These are phyloP conservation scores for Aphidius gifuensis DNA, from an alignment of 1,140 invertebrate genomes.

Conservation along the genomic window DNA sequence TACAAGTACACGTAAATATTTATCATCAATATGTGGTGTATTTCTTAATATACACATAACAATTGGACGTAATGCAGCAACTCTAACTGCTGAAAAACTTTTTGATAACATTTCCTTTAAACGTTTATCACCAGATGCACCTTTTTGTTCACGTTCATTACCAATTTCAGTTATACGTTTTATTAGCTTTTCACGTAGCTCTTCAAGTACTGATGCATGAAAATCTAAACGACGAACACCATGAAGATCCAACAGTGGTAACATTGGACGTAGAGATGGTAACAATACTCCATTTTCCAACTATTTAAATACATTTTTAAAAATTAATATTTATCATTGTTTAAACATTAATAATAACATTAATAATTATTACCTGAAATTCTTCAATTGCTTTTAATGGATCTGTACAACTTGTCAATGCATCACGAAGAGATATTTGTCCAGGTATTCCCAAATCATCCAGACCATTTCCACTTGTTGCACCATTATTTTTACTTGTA, in stretches of 20 bases:
- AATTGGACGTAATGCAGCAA: constrained; percentile 89
- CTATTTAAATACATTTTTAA: constrained; percentile 39
- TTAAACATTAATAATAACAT: background rate
- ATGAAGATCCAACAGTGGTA: constrained; percentile 91
- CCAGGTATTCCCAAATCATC: constrained; percentile 92
- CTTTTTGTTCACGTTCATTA: constrained; percentile 61
- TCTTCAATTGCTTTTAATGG: constrained; percentile 95
- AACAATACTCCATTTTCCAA: constrained; percentile 90
- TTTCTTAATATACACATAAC: constrained; percentile 94
- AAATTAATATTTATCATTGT: background rate
- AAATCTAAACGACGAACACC: constrained; percentile 89
- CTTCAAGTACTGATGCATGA: constrained; percentile 92
- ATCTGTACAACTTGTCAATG: constrained; percentile 92
- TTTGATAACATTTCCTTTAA: constrained; percentile 88
- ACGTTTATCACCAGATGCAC: constrained; percentile 64
- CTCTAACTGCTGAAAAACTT: constrained; percentile 90
- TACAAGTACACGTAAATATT: constrained; percentile 83
- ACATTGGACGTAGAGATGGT: constrained; percentile 88
- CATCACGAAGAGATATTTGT: constrained; percentile 82
- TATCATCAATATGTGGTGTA: constrained; percentile 90
- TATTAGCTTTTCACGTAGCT: constrained; percentile 85
- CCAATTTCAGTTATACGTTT: constrained; percentile 86
- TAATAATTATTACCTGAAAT: constrained; percentile 72
- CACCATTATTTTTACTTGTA: constrained; percentile 40
- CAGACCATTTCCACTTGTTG: constrained; percentile 52